Evolutionary conservation across 2,888 invertebrate species (phyloP), one percentile per base, ranked within the genome.

Genomic region (Eristalis pertinax): DNA sequence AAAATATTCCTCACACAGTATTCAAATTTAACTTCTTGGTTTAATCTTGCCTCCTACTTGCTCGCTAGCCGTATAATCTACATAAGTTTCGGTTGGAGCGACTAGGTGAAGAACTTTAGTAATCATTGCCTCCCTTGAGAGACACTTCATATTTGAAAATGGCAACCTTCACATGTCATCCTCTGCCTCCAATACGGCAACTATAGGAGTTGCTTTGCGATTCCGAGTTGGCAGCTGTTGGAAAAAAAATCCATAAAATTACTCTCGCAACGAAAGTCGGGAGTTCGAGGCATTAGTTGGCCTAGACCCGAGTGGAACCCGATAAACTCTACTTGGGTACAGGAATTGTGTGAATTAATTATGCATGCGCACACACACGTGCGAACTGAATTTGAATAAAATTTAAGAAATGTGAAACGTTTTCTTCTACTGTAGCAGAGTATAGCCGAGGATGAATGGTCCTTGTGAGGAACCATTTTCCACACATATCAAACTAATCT

Each of bases 301-400:
- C 50, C 50, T 50, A 50, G 50, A 19, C 50, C n/a, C 50, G 19
- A 19, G 19, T n/a, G 7, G 19, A 50, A 19, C 19, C 50, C 50
- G 50, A 50, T 19, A 50, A n/a, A 19, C 50, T 50, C 19, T 19
- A 19, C 19, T 38, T 19, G 50, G 50, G 8, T 19, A 15, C 19
- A 43, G 15, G 19, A 35, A 70, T 60, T n/a, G 22, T 24, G n/a
- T 24, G 38, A 38, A 70, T 70, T 60, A 70, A 60, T 70, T 70
- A 70, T 60, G 70, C 26, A 24, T 32, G 60, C 11, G 70, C 22
- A 50, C 50, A 50, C 26, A 56, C 58, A 56, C 29, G 38, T 69
- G 35, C n/a, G 35, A 50, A 50, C 58, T 58, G 15, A 58, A 69
- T 69, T 69, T 69, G 58, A 69, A 58, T 58, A 69, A 58, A 58